Conservation (phyloP, 2,113 vertebrate species). For the Aythya baeri region DNA sequence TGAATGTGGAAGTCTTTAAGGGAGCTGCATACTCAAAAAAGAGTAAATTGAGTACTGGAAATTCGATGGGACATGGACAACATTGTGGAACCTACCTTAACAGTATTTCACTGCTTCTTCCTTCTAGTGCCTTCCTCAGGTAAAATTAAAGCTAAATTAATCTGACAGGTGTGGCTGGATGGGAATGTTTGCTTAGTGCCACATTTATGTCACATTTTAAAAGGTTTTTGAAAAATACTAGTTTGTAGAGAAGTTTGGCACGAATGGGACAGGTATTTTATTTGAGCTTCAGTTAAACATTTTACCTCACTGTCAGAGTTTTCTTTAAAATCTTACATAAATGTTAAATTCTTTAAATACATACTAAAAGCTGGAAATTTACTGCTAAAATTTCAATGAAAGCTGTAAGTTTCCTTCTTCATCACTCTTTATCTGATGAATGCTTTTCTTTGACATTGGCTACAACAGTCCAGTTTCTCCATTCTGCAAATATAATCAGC, state of each 20-base stretch:
- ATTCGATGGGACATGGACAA: neutral
- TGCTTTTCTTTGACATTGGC: neutral
- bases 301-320: neutral
- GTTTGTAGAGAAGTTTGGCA: neutral
- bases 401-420: neutral
- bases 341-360: neutral
- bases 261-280: neutral
- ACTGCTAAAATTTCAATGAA: neutral
- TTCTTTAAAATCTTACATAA: neutral
- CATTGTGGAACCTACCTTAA: neutral
- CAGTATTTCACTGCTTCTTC: neutral
- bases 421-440: neutral
- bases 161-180: neutral
- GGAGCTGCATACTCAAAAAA: neutral
- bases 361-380: neutral
- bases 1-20: neutral
- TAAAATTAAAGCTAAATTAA: neutral
- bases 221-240: neutral
- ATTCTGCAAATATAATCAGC: neutral
- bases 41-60: neutral
- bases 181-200: neutral
- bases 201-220: neutral
- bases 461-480: neutral
- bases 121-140: neutral
- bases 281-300: neutral